phyloP scores from a whole-genome alignment of 1,140 invertebrate species.

The Lordiphosa clarofinis region DNA sequence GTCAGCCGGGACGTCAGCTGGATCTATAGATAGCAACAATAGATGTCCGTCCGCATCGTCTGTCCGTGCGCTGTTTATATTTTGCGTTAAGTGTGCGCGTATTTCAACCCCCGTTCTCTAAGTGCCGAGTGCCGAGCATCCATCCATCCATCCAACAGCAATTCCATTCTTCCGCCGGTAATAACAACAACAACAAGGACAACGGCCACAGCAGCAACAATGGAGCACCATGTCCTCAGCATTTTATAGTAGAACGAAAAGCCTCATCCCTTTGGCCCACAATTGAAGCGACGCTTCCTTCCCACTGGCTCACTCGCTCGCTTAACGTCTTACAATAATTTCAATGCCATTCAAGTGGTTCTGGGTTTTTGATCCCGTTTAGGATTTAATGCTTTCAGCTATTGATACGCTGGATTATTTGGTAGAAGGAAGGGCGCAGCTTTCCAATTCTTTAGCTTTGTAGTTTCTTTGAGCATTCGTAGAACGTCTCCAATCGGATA shows the following conservation, averaged over 20 bases:
- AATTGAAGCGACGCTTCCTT: conserved; percentile 20
- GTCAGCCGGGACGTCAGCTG: conserved; percentile 54
- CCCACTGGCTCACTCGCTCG: conserved; percentile 5
- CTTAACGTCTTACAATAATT: conserved; percentile 53
- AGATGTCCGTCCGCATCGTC: conserved; percentile 10
- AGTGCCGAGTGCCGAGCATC: conserved; percentile 20
- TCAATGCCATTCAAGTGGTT: conserved; percentile 36
- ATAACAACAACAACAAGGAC: conserved; percentile 58
- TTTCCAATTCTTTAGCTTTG: no score
- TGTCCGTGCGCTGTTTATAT: conserved; percentile 29
- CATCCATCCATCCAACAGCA: conserved; percentile 45
- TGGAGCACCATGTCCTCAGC: conserved; percentile 32
- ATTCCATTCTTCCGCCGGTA: conserved; percentile 61
- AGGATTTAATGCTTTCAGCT: conserved; percentile 36
- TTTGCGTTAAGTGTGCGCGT: conserved; percentile 38
- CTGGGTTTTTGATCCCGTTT: conserved; percentile 8
- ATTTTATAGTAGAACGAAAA: conserved; percentile 46
- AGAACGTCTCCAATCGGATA: no score
- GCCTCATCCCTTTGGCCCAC: conserved; percentile 6
- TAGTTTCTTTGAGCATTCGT: no score
- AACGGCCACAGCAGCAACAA: conserved; percentile 35
- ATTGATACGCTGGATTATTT: conserved; percentile 15
- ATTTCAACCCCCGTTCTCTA: conserved; percentile 39
- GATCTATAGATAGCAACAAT: conserved; percentile 57
- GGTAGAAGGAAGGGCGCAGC: not conserved